A percentile compares a stretch with the other conserved stretches of the same genome.
Conservation (phyloP, 2,797 vertebrate species). For the Gymnothorax reevesii region DNA sequence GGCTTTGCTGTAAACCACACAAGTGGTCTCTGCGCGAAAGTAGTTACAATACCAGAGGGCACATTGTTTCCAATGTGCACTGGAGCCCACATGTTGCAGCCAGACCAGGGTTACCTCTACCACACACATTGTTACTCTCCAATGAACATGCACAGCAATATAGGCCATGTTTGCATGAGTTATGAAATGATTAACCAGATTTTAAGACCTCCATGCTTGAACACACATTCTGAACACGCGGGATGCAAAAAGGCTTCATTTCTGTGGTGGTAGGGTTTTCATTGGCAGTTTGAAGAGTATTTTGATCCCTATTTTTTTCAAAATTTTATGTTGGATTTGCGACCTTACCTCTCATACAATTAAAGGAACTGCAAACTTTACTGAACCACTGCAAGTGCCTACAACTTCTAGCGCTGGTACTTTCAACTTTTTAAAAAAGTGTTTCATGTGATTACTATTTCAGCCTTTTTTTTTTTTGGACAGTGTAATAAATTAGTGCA, state of each 20-base stretch:
- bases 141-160: not conserved
- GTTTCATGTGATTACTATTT: too few relatives aligned
- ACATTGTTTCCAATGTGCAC: not conserved
- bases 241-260: slow-evolving; percentile 61
- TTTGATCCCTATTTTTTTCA: too few relatives aligned
- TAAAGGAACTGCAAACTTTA: too few relatives aligned
- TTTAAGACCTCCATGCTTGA: slow-evolving; percentile 60
- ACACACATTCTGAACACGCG: slow-evolving; percentile 56
- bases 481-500: slow-evolving; percentile 38
- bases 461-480: too few relatives aligned
- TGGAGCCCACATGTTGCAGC: not conserved
- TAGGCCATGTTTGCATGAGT: slow-evolving; percentile 35
- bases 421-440: too few relatives aligned
- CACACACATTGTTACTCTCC: slow-evolving; percentile 22
- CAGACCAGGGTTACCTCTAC: not conserved
- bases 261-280: not conserved
- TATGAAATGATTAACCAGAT: slow-evolving; percentile 61
- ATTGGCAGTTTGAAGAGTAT: not conserved
- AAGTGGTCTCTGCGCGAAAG: slow-evolving; percentile 45
- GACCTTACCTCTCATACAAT: too few relatives aligned
- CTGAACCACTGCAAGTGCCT: too few relatives aligned
- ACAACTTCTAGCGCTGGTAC: too few relatives aligned
- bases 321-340: too few relatives aligned
- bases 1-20: slow-evolving; percentile 66
- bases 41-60: slow-evolving; percentile 49